A percentile compares a stretch with the other conserved stretches of the same genome.
phyloP scores from a whole-genome alignment of 2,797 vertebrate species.

The Zenarchopterus dispar region DNA sequence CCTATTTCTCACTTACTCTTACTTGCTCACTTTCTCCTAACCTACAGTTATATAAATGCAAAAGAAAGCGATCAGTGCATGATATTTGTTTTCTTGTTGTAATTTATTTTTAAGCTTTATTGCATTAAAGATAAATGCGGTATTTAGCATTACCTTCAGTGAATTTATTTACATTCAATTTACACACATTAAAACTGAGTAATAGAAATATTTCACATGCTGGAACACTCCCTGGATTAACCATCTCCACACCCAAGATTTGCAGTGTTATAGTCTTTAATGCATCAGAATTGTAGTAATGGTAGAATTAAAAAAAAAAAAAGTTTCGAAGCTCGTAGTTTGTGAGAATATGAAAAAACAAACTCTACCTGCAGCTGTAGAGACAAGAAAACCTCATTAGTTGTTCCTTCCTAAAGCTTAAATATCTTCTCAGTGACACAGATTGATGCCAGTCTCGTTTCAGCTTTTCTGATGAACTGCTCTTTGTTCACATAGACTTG shows the following conservation, averaged over 20 bases:
- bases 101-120: constrained; percentile 43
- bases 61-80: constrained; percentile 27
- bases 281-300: constrained; percentile 28
- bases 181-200: constrained; percentile 46
- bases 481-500: too few species aligned
- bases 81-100: constrained; percentile 40
- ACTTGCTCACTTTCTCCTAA: constrained; percentile 37
- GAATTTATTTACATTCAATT: constrained; percentile 58
- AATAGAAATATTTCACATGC: constrained; percentile 43
- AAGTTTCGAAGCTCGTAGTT: constrained; percentile 18
- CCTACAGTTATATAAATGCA: constrained; percentile 27
- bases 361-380: constrained; percentile 24
- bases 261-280: constrained; percentile 27
- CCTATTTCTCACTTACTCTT: constrained; percentile 29
- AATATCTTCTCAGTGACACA: constrained; percentile 17
- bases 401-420: constrained; percentile 20
- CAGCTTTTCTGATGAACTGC: not conserved
- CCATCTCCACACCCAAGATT: constrained; percentile 29
- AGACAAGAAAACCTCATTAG: constrained; percentile 9
- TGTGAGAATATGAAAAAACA: constrained; percentile 2
- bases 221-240: constrained; percentile 52
- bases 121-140: constrained; percentile 35
- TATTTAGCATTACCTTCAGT: constrained; percentile 34
- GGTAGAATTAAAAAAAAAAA: constrained; percentile 1
- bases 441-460: constrained; percentile 12